Evolutionary conservation across 2,113 vertebrate species (phyloP).

Genomic region (Hippolais icterina): DNA sequence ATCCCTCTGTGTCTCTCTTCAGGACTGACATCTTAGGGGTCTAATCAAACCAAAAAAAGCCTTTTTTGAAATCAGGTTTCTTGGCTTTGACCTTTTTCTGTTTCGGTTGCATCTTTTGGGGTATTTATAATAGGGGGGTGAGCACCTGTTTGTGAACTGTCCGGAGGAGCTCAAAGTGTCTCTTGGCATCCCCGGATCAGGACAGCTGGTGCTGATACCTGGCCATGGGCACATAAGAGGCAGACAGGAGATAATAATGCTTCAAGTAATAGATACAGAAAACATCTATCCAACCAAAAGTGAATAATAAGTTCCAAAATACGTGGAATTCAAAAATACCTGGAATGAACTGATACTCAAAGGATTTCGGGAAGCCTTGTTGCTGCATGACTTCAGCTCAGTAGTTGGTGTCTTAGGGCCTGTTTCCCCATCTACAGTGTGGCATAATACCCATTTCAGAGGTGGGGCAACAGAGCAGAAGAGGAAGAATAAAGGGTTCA

Average conservation of each 20-base stretch:
- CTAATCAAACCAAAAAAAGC: not conserved
- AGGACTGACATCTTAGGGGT: not conserved
- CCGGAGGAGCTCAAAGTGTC: accelerated
- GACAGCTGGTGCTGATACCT: not conserved
- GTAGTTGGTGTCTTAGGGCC: not conserved
- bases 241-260: not conserved
- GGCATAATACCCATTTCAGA: not conserved
- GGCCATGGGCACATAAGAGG: not conserved
- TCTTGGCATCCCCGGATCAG: not conserved
- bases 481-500: not conserved
- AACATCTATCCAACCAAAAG: not conserved
- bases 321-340: not conserved
- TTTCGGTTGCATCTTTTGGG: not conserved
- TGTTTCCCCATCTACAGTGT: not conserved
- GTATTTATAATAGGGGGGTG: not conserved
- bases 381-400: not conserved
- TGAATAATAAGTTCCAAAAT: not conserved
- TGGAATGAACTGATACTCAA: not conserved
- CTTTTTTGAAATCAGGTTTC: not conserved
- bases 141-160: accelerated
- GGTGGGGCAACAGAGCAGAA: not conserved
- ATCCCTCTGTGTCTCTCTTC: not conserved
- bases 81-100: not conserved
- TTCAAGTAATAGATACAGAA: not conserved
- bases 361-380: not conserved